Conservation (phyloP, 2,888 invertebrate genomes). For the Alcis repandata region DNA sequence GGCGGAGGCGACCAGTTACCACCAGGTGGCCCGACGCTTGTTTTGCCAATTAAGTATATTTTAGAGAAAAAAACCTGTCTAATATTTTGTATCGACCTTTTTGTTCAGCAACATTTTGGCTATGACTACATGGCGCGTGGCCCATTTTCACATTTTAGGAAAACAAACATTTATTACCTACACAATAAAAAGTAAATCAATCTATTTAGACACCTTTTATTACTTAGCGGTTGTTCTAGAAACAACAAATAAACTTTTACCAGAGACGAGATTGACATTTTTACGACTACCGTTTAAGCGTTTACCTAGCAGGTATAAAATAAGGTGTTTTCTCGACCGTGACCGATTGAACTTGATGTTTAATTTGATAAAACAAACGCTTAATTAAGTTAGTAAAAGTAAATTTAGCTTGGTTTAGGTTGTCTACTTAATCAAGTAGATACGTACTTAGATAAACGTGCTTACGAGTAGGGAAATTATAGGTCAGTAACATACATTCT, state of each 20-base stretch:
- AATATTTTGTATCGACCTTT: background rate
- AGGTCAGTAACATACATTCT: no score
- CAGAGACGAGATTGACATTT: conserved; percentile 17
- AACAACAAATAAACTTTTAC: conserved; percentile 21
- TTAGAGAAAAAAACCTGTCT: no score
- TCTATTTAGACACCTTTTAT: conserved; percentile 30
- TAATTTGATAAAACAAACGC: conserved; percentile 17
- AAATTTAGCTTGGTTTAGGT: conserved; percentile 1
- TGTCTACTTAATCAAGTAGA: conserved; percentile 1
- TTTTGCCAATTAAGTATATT: no score
- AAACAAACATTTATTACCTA: conserved; percentile 35
- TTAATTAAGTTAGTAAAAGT: conserved; percentile 15
- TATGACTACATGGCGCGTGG: no score
- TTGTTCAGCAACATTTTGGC: background rate
- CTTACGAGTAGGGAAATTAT: background rate
- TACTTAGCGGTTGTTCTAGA: conserved; percentile 36
- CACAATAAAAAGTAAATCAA: conserved; percentile 27
- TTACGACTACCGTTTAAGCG: conserved; percentile 23
- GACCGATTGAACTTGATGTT: conserved; percentile 15
- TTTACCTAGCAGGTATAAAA: background rate
- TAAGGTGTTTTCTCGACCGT: conserved; percentile 12
- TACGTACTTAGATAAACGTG: background rate
- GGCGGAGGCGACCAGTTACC: no score
- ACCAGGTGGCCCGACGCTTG: no score
- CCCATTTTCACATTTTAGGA: conserved; percentile 23